These are phyloP conservation scores for Cheilosia variabilis DNA, from an alignment of 2,888 invertebrate genomes.

Conservation along the genomic window DNA sequence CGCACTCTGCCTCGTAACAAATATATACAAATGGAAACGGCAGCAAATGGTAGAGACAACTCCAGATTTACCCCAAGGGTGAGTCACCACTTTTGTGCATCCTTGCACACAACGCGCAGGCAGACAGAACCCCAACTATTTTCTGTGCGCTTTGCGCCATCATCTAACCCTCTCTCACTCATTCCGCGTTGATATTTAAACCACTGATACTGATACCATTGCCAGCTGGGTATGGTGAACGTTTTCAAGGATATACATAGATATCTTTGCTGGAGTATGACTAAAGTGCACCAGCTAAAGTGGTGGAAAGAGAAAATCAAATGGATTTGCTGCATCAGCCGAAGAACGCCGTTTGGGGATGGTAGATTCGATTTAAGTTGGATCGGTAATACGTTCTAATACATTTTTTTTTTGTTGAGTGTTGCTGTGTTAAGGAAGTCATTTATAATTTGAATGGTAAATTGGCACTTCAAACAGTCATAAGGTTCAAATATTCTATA, in stretches of 20 bases:
- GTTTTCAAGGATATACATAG: conserved; percentile 56
- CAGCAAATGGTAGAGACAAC: conserved; percentile 29
- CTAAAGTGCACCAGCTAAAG: not conserved
- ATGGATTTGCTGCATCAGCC: conserved; percentile 54
- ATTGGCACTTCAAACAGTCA: too few species aligned
- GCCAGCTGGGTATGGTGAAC: conserved; percentile 38
- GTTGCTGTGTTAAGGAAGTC: too few species aligned
- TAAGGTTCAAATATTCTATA: too few species aligned
- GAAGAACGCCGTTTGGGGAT: conserved; percentile 44
- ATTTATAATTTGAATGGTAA: too few species aligned
- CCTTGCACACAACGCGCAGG: conserved; percentile 74
- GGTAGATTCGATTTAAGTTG: conserved; percentile 13
- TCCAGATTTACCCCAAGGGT: conserved; percentile 69
- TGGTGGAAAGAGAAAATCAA: conserved; percentile 71
- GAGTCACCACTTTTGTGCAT: conserved; percentile 70
- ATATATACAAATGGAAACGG: conserved; percentile 3
- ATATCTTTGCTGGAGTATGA: not conserved
- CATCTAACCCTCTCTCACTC: conserved; percentile 72
- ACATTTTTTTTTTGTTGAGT: too few species aligned
- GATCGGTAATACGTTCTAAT: not conserved
- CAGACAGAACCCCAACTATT: conserved; percentile 71
- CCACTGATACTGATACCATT: conserved; percentile 27
- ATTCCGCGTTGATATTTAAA: conserved; percentile 11
- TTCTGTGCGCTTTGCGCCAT: conserved; percentile 60
- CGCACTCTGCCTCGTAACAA: not conserved